Percentiles rank a stretch among this genome's conserved stretches.
phyloP scores from a whole-genome alignment of 2,797 vertebrate species.

The Gila robusta region DNA sequence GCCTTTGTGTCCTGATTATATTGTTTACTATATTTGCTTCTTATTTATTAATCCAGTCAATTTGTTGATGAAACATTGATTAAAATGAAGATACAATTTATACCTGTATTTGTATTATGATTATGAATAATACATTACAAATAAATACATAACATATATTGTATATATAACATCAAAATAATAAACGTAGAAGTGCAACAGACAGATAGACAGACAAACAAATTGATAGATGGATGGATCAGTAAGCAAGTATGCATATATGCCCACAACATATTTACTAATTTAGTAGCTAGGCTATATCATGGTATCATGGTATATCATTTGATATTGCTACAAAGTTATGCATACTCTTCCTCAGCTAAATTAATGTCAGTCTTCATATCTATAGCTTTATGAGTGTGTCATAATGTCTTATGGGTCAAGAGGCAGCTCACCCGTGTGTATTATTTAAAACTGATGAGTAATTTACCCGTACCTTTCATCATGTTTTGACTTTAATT shows the following conservation, averaged over 20 bases:
- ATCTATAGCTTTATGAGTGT: slow-evolving; percentile 26
- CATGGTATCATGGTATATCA: neutral
- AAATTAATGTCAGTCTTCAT: slow-evolving; percentile 18
- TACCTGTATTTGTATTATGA: neutral
- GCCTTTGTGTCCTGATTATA: too few relatives aligned
- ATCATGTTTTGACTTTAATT: slow-evolving; percentile 45
- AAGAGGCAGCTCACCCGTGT: slow-evolving; percentile 27
- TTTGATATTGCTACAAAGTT: neutral
- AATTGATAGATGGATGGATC: too few relatives aligned
- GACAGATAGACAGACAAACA: neutral
- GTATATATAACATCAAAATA: neutral
- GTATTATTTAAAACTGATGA: slow-evolving; percentile 40
- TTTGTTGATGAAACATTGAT: too few relatives aligned
- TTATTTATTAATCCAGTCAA: too few relatives aligned
- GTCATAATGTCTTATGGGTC: slow-evolving; percentile 37
- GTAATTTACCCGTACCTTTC: slow-evolving; percentile 40
- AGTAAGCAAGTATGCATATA: neutral
- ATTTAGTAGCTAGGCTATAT: neutral
- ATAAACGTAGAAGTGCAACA: neutral
- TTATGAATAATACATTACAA: neutral
- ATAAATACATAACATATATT: neutral
- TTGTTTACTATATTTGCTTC: too few relatives aligned
- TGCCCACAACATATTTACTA: neutral
- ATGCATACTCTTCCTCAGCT: neutral
- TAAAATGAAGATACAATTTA: too few relatives aligned